phyloP scores from a whole-genome alignment of 2,888 invertebrate genomes.

The Drosophila meridionalis region DNA sequence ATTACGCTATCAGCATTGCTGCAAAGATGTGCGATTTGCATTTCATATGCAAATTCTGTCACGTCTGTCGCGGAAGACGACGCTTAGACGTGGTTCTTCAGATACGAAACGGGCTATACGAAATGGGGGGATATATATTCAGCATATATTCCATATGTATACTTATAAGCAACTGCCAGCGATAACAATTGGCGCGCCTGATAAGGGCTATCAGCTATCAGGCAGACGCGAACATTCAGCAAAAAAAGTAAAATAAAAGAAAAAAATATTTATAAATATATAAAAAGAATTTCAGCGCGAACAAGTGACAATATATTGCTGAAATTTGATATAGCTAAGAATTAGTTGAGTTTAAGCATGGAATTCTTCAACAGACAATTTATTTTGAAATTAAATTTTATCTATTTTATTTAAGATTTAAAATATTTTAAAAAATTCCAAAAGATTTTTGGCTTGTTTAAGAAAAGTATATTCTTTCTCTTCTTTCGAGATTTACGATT shows the following conservation, averaged over 20 bases:
- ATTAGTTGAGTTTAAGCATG: not conserved
- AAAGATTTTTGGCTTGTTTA: not conserved
- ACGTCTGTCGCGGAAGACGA: conserved; percentile 65
- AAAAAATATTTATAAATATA: not conserved
- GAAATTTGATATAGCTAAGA: not conserved
- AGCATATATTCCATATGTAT: not conserved
- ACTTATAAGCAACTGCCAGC: not conserved
- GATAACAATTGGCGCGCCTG: conserved; percentile 29
- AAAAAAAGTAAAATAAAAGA: not conserved
- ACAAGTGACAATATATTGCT: not conserved
- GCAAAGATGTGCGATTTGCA: conserved; percentile 41
- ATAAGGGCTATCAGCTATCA: conserved; percentile 13
- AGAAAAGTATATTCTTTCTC: too few relatives aligned
- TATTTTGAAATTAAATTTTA: not conserved
- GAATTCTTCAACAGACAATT: not conserved
- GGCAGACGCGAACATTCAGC: not conserved
- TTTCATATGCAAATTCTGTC: conserved; percentile 69
- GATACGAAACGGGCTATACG: conserved; percentile 26
- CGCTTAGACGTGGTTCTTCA: conserved; percentile 65
- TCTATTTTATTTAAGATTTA: not conserved
- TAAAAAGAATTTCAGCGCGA: conserved; percentile 3
- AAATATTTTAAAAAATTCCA: not conserved
- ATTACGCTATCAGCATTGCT: conserved; percentile 25
- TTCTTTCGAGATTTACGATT: too few relatives aligned
- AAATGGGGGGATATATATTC: conserved; percentile 1